Conservation (phyloP, 2,113 vertebrate genomes). For the Microtus richardsoni region DNA sequence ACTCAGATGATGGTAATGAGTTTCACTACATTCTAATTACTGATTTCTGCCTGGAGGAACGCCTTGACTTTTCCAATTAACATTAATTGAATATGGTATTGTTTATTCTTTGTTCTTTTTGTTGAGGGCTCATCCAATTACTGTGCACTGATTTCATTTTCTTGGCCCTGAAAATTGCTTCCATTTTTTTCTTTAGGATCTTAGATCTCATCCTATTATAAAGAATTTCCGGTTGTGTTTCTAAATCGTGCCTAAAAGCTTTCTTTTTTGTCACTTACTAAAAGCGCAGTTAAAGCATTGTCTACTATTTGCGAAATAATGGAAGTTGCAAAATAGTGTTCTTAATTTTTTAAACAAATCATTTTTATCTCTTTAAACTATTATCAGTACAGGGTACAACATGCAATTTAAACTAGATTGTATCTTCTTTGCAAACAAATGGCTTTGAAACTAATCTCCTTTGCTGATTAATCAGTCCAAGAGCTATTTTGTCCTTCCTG, state of each 20-base stretch:
- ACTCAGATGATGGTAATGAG: slow-evolving; percentile 71
- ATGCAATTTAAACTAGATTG: slow-evolving; percentile 29
- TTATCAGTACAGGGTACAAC: slow-evolving; percentile 34
- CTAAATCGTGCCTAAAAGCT: slow-evolving; percentile 80
- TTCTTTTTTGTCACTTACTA: slow-evolving; percentile 51
- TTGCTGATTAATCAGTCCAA: slow-evolving; percentile 5
- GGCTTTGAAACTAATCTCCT: not conserved
- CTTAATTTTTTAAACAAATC: slow-evolving; percentile 30
- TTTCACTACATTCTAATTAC: slow-evolving; percentile 76
- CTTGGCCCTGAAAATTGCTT: slow-evolving; percentile 51
- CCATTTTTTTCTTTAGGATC: slow-evolving; percentile 60
- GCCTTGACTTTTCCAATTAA: slow-evolving; percentile 61
- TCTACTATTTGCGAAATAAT: slow-evolving; percentile 73
- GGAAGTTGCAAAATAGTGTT: slow-evolving; percentile 60
- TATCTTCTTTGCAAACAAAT: slow-evolving; percentile 43
- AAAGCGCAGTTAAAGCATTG: slow-evolving; percentile 49
- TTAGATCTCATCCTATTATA: slow-evolving; percentile 76
- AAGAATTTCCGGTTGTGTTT: slow-evolving; percentile 72
- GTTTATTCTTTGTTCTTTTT: slow-evolving; percentile 57
- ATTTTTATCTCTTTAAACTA: slow-evolving; percentile 55
- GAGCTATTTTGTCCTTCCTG: not conserved
- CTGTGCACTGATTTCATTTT: slow-evolving; percentile 63
- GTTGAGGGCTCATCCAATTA: slow-evolving; percentile 48
- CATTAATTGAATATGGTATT: slow-evolving; percentile 59
- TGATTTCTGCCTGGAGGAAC: slow-evolving; percentile 79